These are phyloP conservation scores for Rachycentron canadum DNA, from an alignment of 2,797 vertebrate genomes.

Conservation along the genomic window DNA sequence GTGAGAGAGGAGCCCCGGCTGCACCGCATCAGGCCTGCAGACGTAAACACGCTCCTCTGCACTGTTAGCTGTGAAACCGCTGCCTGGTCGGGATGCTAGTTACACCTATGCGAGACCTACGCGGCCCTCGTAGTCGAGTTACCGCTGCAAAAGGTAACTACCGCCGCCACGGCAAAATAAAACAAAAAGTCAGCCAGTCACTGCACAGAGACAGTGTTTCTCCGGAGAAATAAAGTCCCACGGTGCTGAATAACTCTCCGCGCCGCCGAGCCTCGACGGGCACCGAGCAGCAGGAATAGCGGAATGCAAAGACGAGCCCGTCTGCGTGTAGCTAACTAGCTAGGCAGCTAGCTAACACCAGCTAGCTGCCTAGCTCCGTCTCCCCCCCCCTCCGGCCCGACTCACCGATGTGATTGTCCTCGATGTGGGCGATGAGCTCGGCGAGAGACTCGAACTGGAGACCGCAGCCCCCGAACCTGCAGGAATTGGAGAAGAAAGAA, in stretches of 20 bases:
- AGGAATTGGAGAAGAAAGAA: conserved; percentile 98
- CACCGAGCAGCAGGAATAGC: conserved; percentile 70
- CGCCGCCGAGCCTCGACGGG: conserved; percentile 24
- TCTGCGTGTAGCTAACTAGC: conserved; percentile 65
- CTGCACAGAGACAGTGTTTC: too few relatives aligned
- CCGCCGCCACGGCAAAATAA: neutral
- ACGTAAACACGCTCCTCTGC: conserved; percentile 53
- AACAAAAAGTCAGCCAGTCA: neutral
- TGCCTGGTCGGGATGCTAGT: conserved; percentile 75
- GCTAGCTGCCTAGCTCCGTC: conserved; percentile 61
- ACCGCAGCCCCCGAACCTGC: conserved; percentile 97
- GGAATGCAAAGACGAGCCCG: conserved; percentile 59
- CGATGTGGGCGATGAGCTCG: conserved; percentile 98
- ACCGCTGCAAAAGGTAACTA: conserved; percentile 49
- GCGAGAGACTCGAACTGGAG: conserved; percentile 94
- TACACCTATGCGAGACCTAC: conserved; percentile 67
- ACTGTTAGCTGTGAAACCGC: conserved; percentile 66
- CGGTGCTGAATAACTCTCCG: neutral
- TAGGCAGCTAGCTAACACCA: conserved; percentile 45
- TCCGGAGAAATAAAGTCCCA: neutral
- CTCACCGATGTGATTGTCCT: conserved; percentile 98
- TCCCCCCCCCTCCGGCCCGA: conserved; percentile 70
- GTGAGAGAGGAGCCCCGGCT: conserved; percentile 18
- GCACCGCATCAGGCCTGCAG: conserved; percentile 63
- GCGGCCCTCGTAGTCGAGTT: conserved; percentile 62